These are phyloP conservation scores for Nebria salina DNA, from an alignment of 2,888 invertebrate genomes.

Conservation along the genomic window DNA sequence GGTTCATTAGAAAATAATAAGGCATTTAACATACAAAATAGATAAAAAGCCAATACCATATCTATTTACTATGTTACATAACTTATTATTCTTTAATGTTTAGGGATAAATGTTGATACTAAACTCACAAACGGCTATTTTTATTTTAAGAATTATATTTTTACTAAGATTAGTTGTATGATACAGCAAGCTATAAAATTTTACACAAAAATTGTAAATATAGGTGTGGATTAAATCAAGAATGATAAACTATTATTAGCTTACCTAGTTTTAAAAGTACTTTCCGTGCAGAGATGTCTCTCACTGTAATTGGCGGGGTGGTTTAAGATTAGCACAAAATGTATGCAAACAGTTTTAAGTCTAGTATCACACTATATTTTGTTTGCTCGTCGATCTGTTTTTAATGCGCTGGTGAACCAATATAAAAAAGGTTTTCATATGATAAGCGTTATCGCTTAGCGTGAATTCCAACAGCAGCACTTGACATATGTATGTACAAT, in stretches of 20 bases:
- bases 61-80: not conserved
- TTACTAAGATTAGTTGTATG: too few relatives aligned
- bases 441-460: slow-evolving; percentile 36
- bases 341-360: slow-evolving; percentile 26
- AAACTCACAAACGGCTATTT: too few relatives aligned
- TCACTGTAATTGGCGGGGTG: slow-evolving; percentile 9
- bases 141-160: too few relatives aligned
- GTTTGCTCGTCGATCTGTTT: slow-evolving; percentile 20
- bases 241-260: not conserved
- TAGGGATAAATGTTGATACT: too few relatives aligned
- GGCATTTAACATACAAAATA: not conserved
- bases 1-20: not conserved
- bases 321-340: slow-evolving; percentile 31
- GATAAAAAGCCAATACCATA: not conserved
- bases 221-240: not conserved
- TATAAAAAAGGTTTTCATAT: slow-evolving; percentile 13
- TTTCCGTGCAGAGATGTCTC: not conserved
- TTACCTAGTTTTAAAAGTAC: not conserved
- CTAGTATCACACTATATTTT: slow-evolving; percentile 25
- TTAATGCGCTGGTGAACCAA: slow-evolving; percentile 33
- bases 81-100: too few relatives aligned
- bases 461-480: not conserved
- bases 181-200: too few relatives aligned
- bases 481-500: not conserved
- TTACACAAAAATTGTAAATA: not conserved